Evolutionary conservation across 2,797 vertebrate genomes (phyloP).

Genomic region (Xerus rutilus): DNA sequence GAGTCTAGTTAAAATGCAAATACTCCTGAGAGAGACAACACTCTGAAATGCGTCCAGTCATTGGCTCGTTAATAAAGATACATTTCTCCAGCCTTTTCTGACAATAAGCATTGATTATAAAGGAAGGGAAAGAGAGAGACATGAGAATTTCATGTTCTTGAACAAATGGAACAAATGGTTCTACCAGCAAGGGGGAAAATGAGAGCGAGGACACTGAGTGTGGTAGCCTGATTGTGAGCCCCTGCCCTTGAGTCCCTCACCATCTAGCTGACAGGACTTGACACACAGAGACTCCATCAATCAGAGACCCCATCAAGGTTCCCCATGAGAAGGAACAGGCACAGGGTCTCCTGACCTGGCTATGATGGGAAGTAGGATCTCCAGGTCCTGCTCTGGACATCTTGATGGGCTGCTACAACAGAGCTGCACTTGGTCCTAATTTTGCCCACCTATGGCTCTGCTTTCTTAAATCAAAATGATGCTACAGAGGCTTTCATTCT

Average conservation of each 20-base stretch:
- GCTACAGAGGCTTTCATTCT: not conserved
- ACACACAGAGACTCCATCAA: not conserved
- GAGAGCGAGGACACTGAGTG: not conserved
- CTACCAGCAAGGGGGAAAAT: not conserved
- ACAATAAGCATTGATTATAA: slow-evolving; percentile 22
- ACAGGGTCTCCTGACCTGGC: not conserved
- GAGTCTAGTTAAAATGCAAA: slow-evolving; percentile 38
- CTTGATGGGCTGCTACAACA: not conserved
- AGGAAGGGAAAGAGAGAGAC: not conserved
- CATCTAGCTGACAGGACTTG: not conserved
- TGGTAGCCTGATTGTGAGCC: not conserved
- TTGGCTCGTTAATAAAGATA: slow-evolving; percentile 1
- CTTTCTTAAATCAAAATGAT: not conserved
- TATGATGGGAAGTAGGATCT: not conserved
- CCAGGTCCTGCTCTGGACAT: not conserved
- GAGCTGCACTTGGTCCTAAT: not conserved
- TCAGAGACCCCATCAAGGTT: not conserved
- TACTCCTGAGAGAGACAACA: not conserved
- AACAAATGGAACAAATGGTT: not conserved
- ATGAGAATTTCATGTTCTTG: not conserved
- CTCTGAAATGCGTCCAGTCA: not conserved
- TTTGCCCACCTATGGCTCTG: not conserved
- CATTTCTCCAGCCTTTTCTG: not conserved
- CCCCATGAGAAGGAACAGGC: not conserved
- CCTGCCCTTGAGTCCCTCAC: not conserved